Percentiles rank a stretch among this genome's conserved stretches.
Evolutionary conservation across 2,888 invertebrate species (phyloP).

Genomic region (Lamproptera curius): DNA sequence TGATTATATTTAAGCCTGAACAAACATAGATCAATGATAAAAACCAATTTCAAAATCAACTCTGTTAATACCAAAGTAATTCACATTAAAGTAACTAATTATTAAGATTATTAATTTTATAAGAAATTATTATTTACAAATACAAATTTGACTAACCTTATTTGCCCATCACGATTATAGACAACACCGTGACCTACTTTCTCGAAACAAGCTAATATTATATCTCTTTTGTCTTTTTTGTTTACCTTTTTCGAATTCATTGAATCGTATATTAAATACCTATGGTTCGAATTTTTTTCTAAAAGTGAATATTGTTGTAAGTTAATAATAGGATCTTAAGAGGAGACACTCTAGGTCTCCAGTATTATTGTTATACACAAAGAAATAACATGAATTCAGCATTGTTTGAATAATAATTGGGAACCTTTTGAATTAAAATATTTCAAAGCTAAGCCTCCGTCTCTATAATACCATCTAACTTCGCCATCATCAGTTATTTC

Average conservation of each 20-base stretch:
- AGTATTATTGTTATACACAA: background rate
- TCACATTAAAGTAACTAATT: too few relatives aligned
- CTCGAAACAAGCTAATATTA: conserved; percentile 45
- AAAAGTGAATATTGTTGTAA: background rate
- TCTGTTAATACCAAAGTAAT: too few relatives aligned
- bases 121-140: background rate
- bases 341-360: too few relatives aligned
- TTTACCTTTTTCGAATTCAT: conserved; percentile 24
- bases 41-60: too few relatives aligned
- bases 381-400: background rate
- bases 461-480: conserved; percentile 49
- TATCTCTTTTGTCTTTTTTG: conserved; percentile 10
- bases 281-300: background rate
- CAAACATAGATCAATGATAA: conserved; percentile 3
- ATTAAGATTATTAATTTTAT: conserved; percentile 1
- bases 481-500: conserved; percentile 37
- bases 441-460: conserved; percentile 45
- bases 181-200: conserved; percentile 47
- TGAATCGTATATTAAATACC: conserved; percentile 5
- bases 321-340: too few relatives aligned
- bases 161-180: conserved; percentile 41
- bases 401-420: background rate
- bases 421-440: conserved; percentile 40
- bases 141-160: conserved; percentile 34
- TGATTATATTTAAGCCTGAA: conserved; percentile 54